Evolutionary conservation across 1,140 invertebrate genomes (phyloP).

Genomic region (Ceratosolen fusciceps): DNA sequence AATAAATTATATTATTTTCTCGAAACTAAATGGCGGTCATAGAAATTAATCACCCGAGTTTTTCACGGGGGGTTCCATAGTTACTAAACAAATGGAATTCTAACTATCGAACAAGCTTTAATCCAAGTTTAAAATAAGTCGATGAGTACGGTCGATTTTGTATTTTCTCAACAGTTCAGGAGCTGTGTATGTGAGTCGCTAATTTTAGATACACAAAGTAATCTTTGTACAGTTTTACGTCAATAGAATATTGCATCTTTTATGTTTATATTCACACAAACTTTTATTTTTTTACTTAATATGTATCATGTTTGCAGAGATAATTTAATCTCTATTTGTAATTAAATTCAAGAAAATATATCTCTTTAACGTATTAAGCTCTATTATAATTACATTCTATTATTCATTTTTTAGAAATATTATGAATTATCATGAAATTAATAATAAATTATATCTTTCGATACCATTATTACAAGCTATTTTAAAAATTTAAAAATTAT

Average conservation of each 20-base stretch:
- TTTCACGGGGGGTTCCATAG: conserved; percentile 41
- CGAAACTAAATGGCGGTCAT: conserved; percentile 41
- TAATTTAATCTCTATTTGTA: background rate
- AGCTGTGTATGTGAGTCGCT: conserved; percentile 12
- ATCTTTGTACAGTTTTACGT: background rate
- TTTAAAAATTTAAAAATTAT: too few species aligned
- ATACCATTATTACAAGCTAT: too few species aligned
- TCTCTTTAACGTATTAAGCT: too few species aligned
- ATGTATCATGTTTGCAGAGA: background rate
- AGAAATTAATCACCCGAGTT: conserved; percentile 43
- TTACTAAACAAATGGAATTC: conserved; percentile 48
- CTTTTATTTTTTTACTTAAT: background rate
- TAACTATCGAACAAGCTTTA: conserved; percentile 44
- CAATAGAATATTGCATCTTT: background rate
- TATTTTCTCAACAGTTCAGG: conserved; percentile 26
- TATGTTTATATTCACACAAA: background rate
- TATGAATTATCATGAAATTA: too few species aligned
- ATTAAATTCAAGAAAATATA: background rate
- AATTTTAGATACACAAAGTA: conserved; percentile 28
- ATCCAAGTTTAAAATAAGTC: conserved; percentile 42
- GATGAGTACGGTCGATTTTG: conserved; percentile 31
- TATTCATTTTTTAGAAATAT: too few species aligned
- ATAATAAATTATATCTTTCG: too few species aligned
- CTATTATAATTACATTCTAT: too few species aligned
- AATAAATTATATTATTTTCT: conserved; percentile 39